phyloP scores from a whole-genome alignment of 2,888 invertebrate genomes.

The Nomada hirtipes region DNA sequence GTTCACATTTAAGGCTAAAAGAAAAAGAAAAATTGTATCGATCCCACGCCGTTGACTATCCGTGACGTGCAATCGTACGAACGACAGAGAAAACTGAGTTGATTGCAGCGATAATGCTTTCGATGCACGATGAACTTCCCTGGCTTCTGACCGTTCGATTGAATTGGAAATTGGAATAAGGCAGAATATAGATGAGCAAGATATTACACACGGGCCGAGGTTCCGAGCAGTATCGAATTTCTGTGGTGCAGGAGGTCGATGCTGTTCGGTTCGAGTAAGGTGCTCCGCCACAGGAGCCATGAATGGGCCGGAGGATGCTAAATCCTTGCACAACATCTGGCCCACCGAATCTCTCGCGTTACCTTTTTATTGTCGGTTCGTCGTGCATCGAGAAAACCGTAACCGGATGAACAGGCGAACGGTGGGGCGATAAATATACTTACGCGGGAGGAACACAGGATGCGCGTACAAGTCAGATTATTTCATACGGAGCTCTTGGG shows the following conservation, averaged over 20 bases:
- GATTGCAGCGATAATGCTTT: background rate
- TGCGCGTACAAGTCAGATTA: background rate
- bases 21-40: too few species aligned
- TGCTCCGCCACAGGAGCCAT: slow-evolving; percentile 64
- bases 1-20: too few species aligned
- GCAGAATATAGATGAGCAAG: slow-evolving; percentile 60
- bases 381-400: slow-evolving; percentile 20
- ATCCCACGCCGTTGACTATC: background rate
- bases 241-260: slow-evolving; percentile 71
- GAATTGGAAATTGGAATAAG: slow-evolving; percentile 58
- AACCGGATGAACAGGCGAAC: background rate
- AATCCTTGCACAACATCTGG: slow-evolving; percentile 73
- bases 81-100: background rate
- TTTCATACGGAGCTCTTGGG: too few species aligned
- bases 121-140: background rate
- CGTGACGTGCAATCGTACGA: background rate
- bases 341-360: slow-evolving; percentile 48
- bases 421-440: slow-evolving; percentile 1
- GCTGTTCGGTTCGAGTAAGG: slow-evolving; percentile 65
- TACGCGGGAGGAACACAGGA: background rate
- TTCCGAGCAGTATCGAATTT: slow-evolving; percentile 68
- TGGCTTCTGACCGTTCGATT: slow-evolving; percentile 25
- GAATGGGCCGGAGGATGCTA: slow-evolving; percentile 66
- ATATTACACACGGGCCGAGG: slow-evolving; percentile 57
- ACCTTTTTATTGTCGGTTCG: slow-evolving; percentile 57